Evolutionary conservation across 2,797 vertebrate species (phyloP), one percentile per base, ranked within the genome.

Genomic region (Mormyrus proboscirostris): DNA sequence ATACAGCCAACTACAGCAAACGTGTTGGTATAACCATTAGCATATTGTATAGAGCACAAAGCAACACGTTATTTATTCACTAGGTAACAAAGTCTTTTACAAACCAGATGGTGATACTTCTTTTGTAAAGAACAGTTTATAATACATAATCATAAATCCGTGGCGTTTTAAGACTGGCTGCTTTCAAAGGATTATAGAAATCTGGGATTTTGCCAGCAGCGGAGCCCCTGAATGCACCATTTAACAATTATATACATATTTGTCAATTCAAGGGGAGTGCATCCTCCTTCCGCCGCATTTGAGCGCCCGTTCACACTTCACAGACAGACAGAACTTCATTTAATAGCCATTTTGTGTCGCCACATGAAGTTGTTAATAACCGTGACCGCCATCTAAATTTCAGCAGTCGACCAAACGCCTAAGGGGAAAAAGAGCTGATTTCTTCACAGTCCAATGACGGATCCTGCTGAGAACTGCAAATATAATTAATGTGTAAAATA

Each of bases 291-390:
- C n/a, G n/a, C 82, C 44, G 12, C 47, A 25, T 49, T 25, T 49
- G 44, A 84, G 44, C 82, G 82, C 9, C 65, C 47, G 82, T 84
- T 49, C 82, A 84, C 47, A 84, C 82, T 84, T 84, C 44, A 50
- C 47, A 50, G 41, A 84, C 88, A 53, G 16, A 87, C 59, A 55
- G 89, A 69, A 85, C 87, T 90, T 50, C 76, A 55, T 82, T 89
- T 90, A 90, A 90, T 90, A 88, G 82, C 88, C 88, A 88, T 88
- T 73, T 88, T 88, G 86, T 84, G 49, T 83, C 76, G 87, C 73
- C 87, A 87, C 89, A 90, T 88, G 53, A 88, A 88, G 89, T 88
- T 88, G 87, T 90, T 90, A 88, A 90, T 85, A 86, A 88, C 89
- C 87, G 49, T 90, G 89, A 86, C 86, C 76, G 88, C 89, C 79